Evolutionary conservation across 2,113 vertebrate genomes (phyloP), one percentile per base, ranked within the genome.

Genomic region (Dicerorhinus sumatrensis): DNA sequence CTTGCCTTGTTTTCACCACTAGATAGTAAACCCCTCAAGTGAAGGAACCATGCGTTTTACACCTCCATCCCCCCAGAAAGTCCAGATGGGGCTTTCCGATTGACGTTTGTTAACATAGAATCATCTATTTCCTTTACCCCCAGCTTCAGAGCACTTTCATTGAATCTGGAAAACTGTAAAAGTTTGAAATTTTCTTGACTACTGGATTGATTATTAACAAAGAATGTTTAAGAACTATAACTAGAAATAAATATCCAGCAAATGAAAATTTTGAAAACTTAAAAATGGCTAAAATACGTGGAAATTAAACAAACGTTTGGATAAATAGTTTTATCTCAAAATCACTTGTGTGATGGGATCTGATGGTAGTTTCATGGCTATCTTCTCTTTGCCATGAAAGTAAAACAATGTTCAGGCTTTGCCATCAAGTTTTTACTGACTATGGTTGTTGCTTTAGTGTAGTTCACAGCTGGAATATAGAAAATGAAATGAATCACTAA

Each of bases 331-430:
- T 83, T 91, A 8, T 42, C 29, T 48, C 23, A 36, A 54, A 96
- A 48, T 91, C 54, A 91, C 42, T 69, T 67, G 17, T 48, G 7
- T 62, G 12, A 36, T 75, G 18, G 48, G 25, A 36, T 60, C n/a
- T 73, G 20, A 65, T 54, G 54, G 39, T n/a, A 82, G 0, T 25
- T 88, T 56, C 20, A 14, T 29, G 51, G 12, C n/a, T 79, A 25
- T 84, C 88, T 89, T 87, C 79, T 88, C 46, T 94, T 96, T 33
- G 42, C 10, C 9, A 23, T 33, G 70, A 84, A 89, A 70, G 8
- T 70, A 90, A 95, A 96, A 91, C 77, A 86, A 87, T n/a, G 25
- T 63, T 67, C 31, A 80, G 33, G n/a, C 39, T 79, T 84, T 69
- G 4, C 54, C 23, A 67, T 76, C 18, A 91, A 39, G 10, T 46